Percentiles rank a stretch among this genome's conserved stretches.
Evolutionary conservation across 1,140 invertebrate species (phyloP).

Genomic region (Tachypleus tridentatus): DNA sequence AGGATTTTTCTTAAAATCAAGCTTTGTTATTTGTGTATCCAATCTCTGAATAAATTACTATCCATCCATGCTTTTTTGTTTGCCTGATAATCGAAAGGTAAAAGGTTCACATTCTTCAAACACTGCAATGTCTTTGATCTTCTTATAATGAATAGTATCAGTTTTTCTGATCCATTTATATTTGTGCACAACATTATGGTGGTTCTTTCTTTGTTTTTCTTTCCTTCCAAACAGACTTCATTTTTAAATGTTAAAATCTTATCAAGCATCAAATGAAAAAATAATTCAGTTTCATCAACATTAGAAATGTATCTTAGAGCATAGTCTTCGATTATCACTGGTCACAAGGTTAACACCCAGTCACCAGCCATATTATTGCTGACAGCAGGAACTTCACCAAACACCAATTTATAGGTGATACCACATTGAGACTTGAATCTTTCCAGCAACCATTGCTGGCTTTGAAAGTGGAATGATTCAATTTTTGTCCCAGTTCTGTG

Average conservation of each 20-base stretch:
- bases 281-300: slow-evolving; percentile 22
- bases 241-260: slow-evolving; percentile 21
- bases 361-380: too few species aligned
- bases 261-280: slow-evolving; percentile 19
- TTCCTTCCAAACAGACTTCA: slow-evolving; percentile 19
- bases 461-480: too few species aligned
- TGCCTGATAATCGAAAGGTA: slow-evolving; percentile 17
- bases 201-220: slow-evolving; percentile 22
- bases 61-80: slow-evolving; percentile 27
- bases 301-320: slow-evolving; percentile 22
- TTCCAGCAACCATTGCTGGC: too few species aligned
- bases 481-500: too few species aligned
- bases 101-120: slow-evolving; percentile 19
- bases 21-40: slow-evolving; percentile 21
- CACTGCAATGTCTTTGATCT: slow-evolving; percentile 22
- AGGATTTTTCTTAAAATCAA: slow-evolving; percentile 18
- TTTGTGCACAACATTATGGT: slow-evolving; percentile 19
- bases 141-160: slow-evolving; percentile 20
- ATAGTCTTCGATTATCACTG: slow-evolving; percentile 10
- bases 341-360: too few species aligned
- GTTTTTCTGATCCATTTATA: slow-evolving; percentile 21
- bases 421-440: too few species aligned
- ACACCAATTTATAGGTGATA: too few species aligned
- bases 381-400: too few species aligned
- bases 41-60: slow-evolving; percentile 19